Evolutionary conservation across 1,140 invertebrate genomes (phyloP).

Genomic region (Campoletis sonorensis): DNA sequence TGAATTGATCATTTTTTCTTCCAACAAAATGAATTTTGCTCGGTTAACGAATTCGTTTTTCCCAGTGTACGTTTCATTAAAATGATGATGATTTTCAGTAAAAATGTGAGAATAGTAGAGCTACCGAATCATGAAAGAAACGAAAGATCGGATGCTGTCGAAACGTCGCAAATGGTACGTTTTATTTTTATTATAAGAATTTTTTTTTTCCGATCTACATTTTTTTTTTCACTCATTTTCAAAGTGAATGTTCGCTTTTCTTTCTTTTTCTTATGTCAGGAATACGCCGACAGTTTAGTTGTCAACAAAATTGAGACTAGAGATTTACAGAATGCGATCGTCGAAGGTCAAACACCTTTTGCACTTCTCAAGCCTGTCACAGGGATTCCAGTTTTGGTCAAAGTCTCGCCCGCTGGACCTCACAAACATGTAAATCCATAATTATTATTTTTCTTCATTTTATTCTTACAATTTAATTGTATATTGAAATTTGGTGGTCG

Average conservation of each 20-base stretch:
- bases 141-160: not conserved
- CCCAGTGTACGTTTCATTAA: no score
- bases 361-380: slow-evolving; percentile 79
- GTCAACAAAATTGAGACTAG: slow-evolving; percentile 80
- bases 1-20: no score
- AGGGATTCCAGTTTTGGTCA: slow-evolving; percentile 80
- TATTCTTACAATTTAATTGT: no score
- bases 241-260: no score
- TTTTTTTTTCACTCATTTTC: slow-evolving; percentile 2
- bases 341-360: slow-evolving; percentile 77
- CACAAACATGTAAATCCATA: slow-evolving; percentile 75
- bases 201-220: slow-evolving; percentile 18
- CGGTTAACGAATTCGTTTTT: no score
- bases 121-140: slow-evolving; percentile 68
- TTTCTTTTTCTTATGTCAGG: slow-evolving; percentile 49
- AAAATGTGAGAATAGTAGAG: slow-evolving; percentile 73
- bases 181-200: no score
- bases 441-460: not conserved
- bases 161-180: slow-evolving; percentile 27
- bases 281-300: slow-evolving; percentile 70
- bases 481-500: no score
- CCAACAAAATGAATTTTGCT: no score
- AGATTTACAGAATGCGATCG: slow-evolving; percentile 78
- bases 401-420: slow-evolving; percentile 75
- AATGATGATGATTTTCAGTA: no score